phyloP scores from a whole-genome alignment of 2,888 invertebrate genomes.

The Germaria angustata region DNA sequence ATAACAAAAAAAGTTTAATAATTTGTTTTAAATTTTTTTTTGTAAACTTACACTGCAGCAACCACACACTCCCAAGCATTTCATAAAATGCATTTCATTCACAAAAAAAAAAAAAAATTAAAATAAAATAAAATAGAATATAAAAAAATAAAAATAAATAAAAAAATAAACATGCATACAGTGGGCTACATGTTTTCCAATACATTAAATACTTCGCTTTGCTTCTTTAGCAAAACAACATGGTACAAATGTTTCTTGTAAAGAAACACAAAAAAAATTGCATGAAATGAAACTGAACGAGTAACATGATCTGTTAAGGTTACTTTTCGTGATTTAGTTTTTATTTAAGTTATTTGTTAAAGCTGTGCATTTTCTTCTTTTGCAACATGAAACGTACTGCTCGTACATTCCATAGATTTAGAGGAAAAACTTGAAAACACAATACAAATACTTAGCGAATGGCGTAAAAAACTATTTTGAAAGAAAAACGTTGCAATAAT shows the following conservation, averaged over 20 bases:
- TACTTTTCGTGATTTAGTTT: conserved; percentile 60
- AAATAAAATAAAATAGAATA: too few species aligned
- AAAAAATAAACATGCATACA: neutral
- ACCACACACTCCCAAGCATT: neutral
- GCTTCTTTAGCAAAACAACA: conserved; percentile 10
- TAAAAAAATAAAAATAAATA: too few species aligned
- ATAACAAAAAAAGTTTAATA: neutral
- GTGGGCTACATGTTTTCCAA: conserved; percentile 8
- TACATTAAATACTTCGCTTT: conserved; percentile 2
- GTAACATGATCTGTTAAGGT: conserved; percentile 65
- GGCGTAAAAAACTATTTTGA: conserved; percentile 31
- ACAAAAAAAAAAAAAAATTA: too few species aligned
- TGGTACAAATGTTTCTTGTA: neutral
- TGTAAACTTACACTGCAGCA: neutral
- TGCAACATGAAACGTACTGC: conserved; percentile 60
- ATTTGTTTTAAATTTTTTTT: conserved; percentile 4
- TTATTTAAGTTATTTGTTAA: conserved; percentile 15
- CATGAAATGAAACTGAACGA: conserved; percentile 42
- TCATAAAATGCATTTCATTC: conserved; percentile 39
- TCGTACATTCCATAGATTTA: conserved; percentile 50
- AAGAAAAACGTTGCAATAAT: conserved; percentile 41
- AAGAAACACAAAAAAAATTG: conserved; percentile 3
- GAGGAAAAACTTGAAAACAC: conserved; percentile 8
- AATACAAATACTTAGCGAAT: conserved; percentile 53
- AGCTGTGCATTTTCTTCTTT: conserved; percentile 16